Evolutionary conservation across 1,140 invertebrate species (phyloP), one percentile per base, ranked within the genome.

Genomic region (Heliothis virescens): DNA sequence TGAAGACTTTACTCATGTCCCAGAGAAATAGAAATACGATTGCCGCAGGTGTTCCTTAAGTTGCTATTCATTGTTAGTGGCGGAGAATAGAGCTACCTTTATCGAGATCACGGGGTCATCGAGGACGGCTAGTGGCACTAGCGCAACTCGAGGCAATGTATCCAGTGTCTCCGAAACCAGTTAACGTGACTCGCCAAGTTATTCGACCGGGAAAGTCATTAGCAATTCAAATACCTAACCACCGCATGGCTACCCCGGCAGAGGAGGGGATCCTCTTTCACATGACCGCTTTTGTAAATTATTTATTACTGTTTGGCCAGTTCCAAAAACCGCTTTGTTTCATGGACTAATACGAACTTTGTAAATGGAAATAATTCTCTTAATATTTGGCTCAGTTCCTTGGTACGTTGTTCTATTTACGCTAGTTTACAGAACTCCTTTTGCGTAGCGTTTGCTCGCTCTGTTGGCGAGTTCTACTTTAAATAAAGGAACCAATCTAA

Each of bases 221-320:
- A 92, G 90, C 91, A 92, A 91, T 92, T 91, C 91, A 92, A 92
- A 92, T 91, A 89, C 83, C 86, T 86, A 89, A 87, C 89, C 87
- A 86, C 80, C 85, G 87, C 86, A 82, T 86, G 84, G 82, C 83
- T 83, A 82, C 82, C 77, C 82, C 83, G 77, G 73, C 81, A 79
- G 83, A 89, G 82, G 82, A 84, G 84, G 85, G 89, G 85, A 86
- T 85, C 82, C 86, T 88, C 86, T 87, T 89, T 89, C 89, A 91
- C 89, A 90, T 87, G 89, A 91, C 85, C 86, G 87, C 89, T 87
- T 92, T 90, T 92, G 86, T 90, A 91, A 90, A 92, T 92, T 92
- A 90, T 90, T 91, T 92, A 91, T 92, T 92, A 87, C 89, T 88
- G 86, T 91, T 90, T 87, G 84, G 84, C 83, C 87, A 87, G 84